Conservation (phyloP, 2,888 invertebrate genomes). For the Limnephilus auricula region DNA sequence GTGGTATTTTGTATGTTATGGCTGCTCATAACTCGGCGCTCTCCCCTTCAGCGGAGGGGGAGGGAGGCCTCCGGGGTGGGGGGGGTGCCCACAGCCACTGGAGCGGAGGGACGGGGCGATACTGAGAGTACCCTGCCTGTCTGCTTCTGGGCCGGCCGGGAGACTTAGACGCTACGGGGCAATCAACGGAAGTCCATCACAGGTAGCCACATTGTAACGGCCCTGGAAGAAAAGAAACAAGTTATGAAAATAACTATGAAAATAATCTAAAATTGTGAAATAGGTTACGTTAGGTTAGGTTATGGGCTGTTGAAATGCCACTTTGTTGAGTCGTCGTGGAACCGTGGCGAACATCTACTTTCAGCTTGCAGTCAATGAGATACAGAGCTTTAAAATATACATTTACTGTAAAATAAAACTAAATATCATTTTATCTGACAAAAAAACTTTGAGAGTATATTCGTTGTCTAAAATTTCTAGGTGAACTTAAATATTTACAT, state of each 20-base stretch:
- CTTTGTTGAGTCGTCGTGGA: too few species aligned
- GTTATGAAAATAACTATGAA: neutral
- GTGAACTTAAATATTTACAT: too few species aligned
- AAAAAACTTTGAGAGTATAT: too few species aligned
- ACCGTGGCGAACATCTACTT: too few species aligned
- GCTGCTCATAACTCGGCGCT: slow-evolving; percentile 62
- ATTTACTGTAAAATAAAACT: too few species aligned
- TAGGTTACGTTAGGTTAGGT: too few species aligned
- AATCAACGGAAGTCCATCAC: slow-evolving; percentile 39
- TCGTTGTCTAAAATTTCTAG: too few species aligned
- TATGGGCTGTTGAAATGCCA: too few species aligned
- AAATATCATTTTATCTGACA: too few species aligned
- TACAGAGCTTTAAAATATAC: too few species aligned
- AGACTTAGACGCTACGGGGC: neutral
- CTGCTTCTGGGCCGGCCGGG: slow-evolving; percentile 5
- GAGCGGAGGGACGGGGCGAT: slow-evolving; percentile 6
- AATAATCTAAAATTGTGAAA: too few species aligned
- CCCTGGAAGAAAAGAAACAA: slow-evolving; percentile 10
- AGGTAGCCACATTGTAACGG: slow-evolving; percentile 41
- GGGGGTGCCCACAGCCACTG: slow-evolving; percentile 5
- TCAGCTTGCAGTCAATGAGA: too few species aligned
- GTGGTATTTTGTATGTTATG: slow-evolving; percentile 64
- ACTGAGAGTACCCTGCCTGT: neutral
- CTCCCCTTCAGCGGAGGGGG: slow-evolving; percentile 41
- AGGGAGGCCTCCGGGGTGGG: slow-evolving; percentile 20